Percentiles rank a stretch among this genome's conserved stretches.
phyloP scores from a whole-genome alignment of 2,888 invertebrate species.

The Trachelus iudaicus region DNA sequence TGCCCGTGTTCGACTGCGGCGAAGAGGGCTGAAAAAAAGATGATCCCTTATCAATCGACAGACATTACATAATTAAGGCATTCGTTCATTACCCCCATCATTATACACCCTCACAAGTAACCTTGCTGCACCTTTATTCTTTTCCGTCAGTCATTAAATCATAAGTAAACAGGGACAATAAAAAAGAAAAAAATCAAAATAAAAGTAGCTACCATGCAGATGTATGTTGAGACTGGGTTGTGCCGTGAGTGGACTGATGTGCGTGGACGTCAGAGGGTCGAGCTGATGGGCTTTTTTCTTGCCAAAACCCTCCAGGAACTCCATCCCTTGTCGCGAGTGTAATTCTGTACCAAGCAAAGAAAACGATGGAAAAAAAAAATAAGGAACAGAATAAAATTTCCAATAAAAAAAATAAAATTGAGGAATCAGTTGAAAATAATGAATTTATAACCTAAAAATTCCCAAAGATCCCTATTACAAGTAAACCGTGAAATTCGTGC shows the following conservation, averaged over 20 bases:
- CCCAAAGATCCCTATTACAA: not conserved
- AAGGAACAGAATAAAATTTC: slow-evolving; percentile 11
- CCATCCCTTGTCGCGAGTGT: slow-evolving; percentile 63
- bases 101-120: too few relatives aligned
- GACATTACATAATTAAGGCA: not conserved
- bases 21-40: slow-evolving; percentile 81
- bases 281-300: slow-evolving; percentile 54
- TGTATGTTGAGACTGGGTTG: slow-evolving; percentile 62
- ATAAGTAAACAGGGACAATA: slow-evolving; percentile 13
- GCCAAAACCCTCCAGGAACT: slow-evolving; percentile 63
- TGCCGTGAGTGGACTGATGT: slow-evolving; percentile 58
- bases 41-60: not conserved
- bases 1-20: slow-evolving; percentile 97
- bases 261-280: slow-evolving; percentile 52
- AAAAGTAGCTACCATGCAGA: slow-evolving; percentile 57
- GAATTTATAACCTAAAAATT: not conserved
- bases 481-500: not conserved
- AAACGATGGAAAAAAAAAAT: slow-evolving; percentile 25
- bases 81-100: not conserved
- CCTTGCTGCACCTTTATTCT: not conserved
- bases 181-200: slow-evolving; percentile 5
- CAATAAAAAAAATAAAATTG: not conserved
- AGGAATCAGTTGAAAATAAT: not conserved
- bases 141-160: not conserved
- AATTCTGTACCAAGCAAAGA: slow-evolving; percentile 45